Percentiles rank a stretch among this genome's conserved stretches.
These are phyloP conservation scores for Phylloscopus trochiloides DNA, from an alignment of 2,113 vertebrate species.

Conservation along the genomic window DNA sequence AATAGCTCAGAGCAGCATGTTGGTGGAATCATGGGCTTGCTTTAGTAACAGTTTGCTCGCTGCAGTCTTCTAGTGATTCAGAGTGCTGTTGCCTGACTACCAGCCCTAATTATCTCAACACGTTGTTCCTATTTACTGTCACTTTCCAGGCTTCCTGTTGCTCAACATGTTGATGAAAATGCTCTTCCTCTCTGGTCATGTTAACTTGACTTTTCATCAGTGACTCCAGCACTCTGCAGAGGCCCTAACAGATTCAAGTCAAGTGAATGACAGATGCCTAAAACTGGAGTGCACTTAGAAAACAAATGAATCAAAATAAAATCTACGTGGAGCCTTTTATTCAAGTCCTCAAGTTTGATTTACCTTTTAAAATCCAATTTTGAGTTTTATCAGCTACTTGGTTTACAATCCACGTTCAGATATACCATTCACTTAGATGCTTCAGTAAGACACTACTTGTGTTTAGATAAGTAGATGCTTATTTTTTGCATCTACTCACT, in stretches of 20 bases:
- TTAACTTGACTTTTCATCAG: constrained; percentile 17
- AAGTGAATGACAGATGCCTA: neutral
- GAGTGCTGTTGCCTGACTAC: constrained; percentile 64
- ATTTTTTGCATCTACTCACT: neutral
- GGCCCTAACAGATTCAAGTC: neutral
- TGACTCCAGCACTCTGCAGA: neutral
- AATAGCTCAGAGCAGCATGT: constrained; percentile 24
- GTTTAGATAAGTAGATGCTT: neutral
- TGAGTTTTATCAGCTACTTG: neutral
- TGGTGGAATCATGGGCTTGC: constrained; percentile 24
- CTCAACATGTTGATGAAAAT: constrained; percentile 23
- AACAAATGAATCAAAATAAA: neutral
- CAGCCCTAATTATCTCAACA: constrained; percentile 60
- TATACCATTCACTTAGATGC: neutral
- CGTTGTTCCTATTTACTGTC: constrained; percentile 68
- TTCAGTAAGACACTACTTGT: neutral
- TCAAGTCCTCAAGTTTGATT: neutral
- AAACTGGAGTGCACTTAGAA: neutral
- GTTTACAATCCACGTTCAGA: neutral
- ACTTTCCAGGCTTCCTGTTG: constrained; percentile 65
- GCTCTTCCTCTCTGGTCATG: constrained; percentile 27
- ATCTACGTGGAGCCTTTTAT: neutral
- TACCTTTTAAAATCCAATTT: neutral
- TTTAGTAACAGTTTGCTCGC: constrained; percentile 39
- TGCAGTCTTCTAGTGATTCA: constrained; percentile 45